Evolutionary conservation across 2,113 vertebrate genomes (phyloP).

Genomic region (Sceloporus tristichus): DNA sequence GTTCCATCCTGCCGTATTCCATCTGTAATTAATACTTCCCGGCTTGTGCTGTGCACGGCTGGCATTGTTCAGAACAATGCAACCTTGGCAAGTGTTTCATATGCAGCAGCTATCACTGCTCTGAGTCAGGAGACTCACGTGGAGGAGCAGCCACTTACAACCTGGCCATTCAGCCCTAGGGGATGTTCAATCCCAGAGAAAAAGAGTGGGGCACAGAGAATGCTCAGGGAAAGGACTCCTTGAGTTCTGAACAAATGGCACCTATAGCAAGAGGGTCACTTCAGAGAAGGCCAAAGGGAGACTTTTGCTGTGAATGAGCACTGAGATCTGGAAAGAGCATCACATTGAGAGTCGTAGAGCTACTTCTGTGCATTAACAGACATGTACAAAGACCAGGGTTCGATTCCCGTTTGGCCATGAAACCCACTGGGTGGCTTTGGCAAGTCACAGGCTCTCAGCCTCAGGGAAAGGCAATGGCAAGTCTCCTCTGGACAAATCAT

Average conservation of each 20-base stretch:
- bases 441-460: no score
- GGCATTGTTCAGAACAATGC: not conserved
- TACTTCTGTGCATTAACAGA: not conserved
- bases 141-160: not conserved
- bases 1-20: not conserved
- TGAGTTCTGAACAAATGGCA: not conserved
- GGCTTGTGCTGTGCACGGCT: not conserved
- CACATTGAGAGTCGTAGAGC: not conserved
- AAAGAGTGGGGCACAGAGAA: not conserved
- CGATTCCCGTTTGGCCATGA: no score
- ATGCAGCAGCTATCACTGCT: no score
- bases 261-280: not conserved
- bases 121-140: not conserved
- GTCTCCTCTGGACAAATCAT: no score
- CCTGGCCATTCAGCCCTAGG: not conserved
- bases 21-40: not conserved
- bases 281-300: not conserved
- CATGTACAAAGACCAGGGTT: not conserved
- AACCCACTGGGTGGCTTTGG: no score
- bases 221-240: not conserved
- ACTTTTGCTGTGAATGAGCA: not conserved
- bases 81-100: not conserved
- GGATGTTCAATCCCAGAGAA: not conserved
- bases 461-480: no score
- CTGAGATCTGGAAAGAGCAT: not conserved